Conservation (phyloP, 2,888 invertebrate genomes). For the Antitype chi region DNA sequence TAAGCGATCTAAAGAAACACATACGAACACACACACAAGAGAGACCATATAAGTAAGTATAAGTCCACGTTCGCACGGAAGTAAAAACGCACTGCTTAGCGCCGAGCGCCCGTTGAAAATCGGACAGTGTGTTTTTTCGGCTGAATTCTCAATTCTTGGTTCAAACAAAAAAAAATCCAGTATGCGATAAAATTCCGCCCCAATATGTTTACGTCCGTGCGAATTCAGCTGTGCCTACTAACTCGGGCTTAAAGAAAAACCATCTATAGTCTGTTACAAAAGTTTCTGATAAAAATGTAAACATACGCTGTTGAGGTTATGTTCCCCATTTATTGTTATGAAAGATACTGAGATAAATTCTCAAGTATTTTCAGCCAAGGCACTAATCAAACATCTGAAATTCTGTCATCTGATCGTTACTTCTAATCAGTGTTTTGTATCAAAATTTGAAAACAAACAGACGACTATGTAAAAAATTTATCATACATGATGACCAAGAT, state of each 20-base stretch:
- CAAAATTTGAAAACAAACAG: not conserved
- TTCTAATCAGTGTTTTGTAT: not conserved
- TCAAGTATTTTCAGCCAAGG: not conserved
- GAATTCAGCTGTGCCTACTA: no score
- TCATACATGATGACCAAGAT: no score
- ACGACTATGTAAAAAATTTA: not conserved
- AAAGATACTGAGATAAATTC: not conserved
- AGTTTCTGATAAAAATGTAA: not conserved
- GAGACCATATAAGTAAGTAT: constrained; percentile 95
- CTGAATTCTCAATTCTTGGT: no score
- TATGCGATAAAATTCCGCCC: no score
- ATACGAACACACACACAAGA: constrained; percentile 97
- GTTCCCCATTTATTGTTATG: not conserved
- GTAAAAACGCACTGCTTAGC: no score
- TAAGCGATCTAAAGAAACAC: constrained; percentile 98
- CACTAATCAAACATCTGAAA: not conserved
- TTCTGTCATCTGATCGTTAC: not conserved
- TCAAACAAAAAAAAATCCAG: no score
- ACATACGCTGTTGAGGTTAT: no score
- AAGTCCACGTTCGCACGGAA: not conserved
- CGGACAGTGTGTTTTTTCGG: no score
- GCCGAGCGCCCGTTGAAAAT: no score
- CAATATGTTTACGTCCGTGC: no score
- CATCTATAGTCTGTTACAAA: not conserved
- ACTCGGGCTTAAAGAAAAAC: no score